Percentiles rank a stretch among this genome's conserved stretches.
phyloP scores from a whole-genome alignment of 2,797 vertebrate genomes.

The Melopsittacus undulatus region DNA sequence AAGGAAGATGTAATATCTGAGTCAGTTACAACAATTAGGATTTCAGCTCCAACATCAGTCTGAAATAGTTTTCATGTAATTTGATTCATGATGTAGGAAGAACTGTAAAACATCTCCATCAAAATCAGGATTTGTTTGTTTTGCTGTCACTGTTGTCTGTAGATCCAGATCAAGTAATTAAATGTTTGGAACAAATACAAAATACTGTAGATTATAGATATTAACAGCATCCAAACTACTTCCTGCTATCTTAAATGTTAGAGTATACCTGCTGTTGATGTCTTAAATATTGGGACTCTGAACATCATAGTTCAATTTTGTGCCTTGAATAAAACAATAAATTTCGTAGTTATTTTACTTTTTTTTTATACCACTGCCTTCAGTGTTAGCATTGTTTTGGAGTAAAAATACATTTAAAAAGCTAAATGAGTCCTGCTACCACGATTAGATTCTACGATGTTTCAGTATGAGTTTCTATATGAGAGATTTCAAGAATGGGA shows the following conservation, averaged over 20 bases:
- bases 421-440: not conserved
- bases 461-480: not conserved
- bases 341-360: not conserved
- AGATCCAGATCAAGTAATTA: not conserved
- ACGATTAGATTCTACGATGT: not conserved
- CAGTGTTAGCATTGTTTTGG: not conserved
- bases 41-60: not conserved
- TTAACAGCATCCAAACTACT: not conserved
- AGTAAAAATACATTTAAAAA: not conserved
- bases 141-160: not conserved
- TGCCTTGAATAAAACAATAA: not conserved
- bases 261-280: not conserved
- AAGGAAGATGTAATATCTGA: not conserved
- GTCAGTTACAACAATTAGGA: not conserved
- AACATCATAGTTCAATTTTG: not conserved
- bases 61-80: not conserved
- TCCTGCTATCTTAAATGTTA: not conserved
- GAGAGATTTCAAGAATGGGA: not conserved
- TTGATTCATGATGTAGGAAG: not conserved
- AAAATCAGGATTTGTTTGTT: not conserved
- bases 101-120: not conserved
- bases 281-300: not conserved
- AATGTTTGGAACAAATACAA: not conserved
- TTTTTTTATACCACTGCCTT: not conserved
- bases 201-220: not conserved